Base-by-base conservation (phyloP, 2,888 invertebrate genomes). In the Leuctra nigra region DNA sequence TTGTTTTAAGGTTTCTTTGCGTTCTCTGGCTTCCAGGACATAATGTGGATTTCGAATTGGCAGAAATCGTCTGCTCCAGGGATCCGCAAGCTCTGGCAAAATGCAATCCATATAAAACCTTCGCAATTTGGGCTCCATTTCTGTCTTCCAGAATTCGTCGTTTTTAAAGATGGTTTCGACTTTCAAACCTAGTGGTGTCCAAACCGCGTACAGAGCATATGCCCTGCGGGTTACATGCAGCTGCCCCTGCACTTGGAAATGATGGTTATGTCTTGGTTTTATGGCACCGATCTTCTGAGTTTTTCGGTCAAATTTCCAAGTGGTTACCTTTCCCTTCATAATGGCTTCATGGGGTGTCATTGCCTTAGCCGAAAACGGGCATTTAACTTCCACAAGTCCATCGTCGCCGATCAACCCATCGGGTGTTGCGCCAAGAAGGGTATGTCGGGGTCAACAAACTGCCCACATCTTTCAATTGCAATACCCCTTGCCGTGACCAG, bases 31-130 rank as follows among this genome's bases (percentile, higher is more conserved):
- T 6, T 36, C 36, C 13, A 36, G 36, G 36, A 36, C 16, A 11
- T 36, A 55, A 14, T 25, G 4, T 16, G 55, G 46, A 16, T 55
- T 33, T 14, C 46, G 9, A 13, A 55, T 55, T 20, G 23, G 29
- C 33, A 55, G 23, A 2, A 46, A 46, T 16, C 33, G 44, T 16
- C 46, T 1, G 14, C 33, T 25, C 3, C 61, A 29, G 23, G 57
- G 41, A 41, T 62, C 61, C 1, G 59, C 25, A 2, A 63, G 33
- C 54, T 63, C 61, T 1, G 62, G 61, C 11, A 61, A 23, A n/a
- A n/a, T n/a, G n/a, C n/a, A n/a, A n/a, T n/a, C n/a, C n/a, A n/a
- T n/a, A n/a, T n/a, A n/a, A n/a, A 62, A 60, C 2, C 35, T 29
- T 13, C 4, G 9, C 22, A 61, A 36, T 14, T 44, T 25, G 1